Base-by-base conservation (phyloP, 2,113 vertebrate species). In the Pedionomus torquatus region DNA sequence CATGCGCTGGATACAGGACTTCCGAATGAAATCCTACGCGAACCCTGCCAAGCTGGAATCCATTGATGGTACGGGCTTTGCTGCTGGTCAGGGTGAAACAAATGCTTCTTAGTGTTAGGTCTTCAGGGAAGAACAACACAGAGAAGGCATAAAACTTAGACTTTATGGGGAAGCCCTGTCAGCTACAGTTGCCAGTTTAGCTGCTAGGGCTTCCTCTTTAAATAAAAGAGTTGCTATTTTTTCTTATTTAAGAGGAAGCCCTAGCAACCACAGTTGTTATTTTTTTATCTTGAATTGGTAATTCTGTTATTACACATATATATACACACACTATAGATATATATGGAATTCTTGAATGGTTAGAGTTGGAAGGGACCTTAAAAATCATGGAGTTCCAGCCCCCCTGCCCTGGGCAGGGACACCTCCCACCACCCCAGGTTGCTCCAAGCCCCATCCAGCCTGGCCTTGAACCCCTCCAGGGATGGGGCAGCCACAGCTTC, bases 1-100 rank as follows among this genome's bases (percentile, higher is more conserved):
- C 9, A n/a, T 97, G 1, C 98, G 99, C 93, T 99, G 99, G 99
- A 98, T 99, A 91, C 99, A 99, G 96, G 99, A 99, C 96, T 99
- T 99, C 80, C 98, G 98, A 10, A 96, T 99, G 75, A 99, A 99
- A 93, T 98, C 99, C 1, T 99, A 99, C 0, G 98, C 99, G 30
- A 99, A 77, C 90, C 99, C 99, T 0, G 99, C 99, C 90, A 99
- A 99, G 97, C 95, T 99, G 52, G 99, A 99, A 97, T 99, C 99
- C 14, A 99, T 99, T 4, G 99, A 99, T 17, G 99, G 99, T 99
- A 94, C 97, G 76, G 10, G 30, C 54, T 66, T 61, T 39, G 2
- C 72, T 41, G 8, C 35, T 30, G 39, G 19, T 39, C 24, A 6
- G 7, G 12, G 17, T n/a, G n/a, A n/a, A 35, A 13, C 24, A 35